These are phyloP conservation scores for Mesoclemmys tuberculata DNA, from an alignment of 2,113 vertebrate genomes.

Conservation along the genomic window DNA sequence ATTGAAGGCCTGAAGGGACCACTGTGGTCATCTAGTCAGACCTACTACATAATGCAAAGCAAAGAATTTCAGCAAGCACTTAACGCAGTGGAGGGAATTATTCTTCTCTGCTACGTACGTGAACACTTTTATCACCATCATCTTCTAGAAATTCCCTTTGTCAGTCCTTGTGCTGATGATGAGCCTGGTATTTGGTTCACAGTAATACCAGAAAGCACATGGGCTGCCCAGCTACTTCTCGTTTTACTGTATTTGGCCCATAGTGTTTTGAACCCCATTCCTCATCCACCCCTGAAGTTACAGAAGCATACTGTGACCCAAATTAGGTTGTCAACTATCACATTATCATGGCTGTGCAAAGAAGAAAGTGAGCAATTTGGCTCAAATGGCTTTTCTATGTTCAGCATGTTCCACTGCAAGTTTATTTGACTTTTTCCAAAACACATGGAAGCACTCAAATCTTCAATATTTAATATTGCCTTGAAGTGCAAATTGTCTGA, in stretches of 20 bases:
- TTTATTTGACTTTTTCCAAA: slow-evolving; percentile 57
- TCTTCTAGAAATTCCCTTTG: background rate
- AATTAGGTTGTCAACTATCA: slow-evolving; percentile 67
- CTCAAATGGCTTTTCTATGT: slow-evolving; percentile 74
- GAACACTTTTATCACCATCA: background rate
- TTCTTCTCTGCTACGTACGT: background rate
- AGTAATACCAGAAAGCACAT: background rate
- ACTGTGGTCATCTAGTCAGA: background rate
- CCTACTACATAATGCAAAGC: background rate
- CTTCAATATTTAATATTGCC: slow-evolving; percentile 75
- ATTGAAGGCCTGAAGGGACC: background rate
- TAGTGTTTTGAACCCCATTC: slow-evolving; percentile 9
- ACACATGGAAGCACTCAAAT: slow-evolving; percentile 62
- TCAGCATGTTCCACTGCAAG: slow-evolving; percentile 43
- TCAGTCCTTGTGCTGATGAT: background rate
- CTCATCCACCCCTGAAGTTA: slow-evolving; percentile 25
- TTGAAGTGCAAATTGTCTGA: slow-evolving; percentile 66
- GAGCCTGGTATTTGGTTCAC: background rate
- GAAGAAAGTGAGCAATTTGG: slow-evolving; percentile 71
- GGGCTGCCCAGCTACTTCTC: slow-evolving; percentile 16
- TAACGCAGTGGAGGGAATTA: background rate
- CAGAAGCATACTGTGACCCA: slow-evolving; percentile 56
- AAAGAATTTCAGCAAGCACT: background rate
- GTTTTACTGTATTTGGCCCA: background rate
- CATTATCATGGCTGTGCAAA: slow-evolving; percentile 64